phyloP scores from a whole-genome alignment of 2,888 invertebrate genomes.

The Craniophora ligustri region DNA sequence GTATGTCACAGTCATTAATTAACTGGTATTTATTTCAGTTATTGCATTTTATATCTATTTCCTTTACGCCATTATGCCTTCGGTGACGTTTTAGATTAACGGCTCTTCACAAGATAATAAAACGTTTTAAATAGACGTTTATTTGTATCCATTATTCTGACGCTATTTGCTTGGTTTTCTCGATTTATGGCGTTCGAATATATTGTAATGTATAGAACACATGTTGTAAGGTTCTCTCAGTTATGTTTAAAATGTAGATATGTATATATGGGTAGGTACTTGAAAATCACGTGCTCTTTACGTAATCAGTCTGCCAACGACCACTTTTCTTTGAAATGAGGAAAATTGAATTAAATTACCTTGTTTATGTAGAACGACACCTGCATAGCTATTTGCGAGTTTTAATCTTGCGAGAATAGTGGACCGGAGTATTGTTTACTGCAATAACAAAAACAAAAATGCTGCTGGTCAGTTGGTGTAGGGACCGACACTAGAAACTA shows the following conservation, averaged over 20 bases:
- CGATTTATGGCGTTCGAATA: conserved; percentile 21
- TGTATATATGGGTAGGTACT: no score
- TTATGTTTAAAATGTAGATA: no score
- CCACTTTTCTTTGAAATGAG: conserved; percentile 33
- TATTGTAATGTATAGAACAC: no score
- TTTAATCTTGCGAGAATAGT: neutral
- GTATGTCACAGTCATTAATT: no score
- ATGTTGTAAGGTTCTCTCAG: no score
- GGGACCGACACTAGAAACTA: no score
- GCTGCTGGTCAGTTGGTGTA: neutral
- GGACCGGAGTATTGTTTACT: neutral
- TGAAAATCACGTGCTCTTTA: conserved; percentile 4
- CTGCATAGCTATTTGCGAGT: conserved; percentile 14
- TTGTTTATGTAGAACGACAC: conserved; percentile 24
- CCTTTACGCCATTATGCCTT: conserved; percentile 11
- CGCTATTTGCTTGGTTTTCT: conserved; percentile 25
- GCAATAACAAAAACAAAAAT: no score
- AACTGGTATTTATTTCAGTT: no score
- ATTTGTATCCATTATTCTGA: conserved; percentile 10
- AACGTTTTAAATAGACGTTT: conserved; percentile 8
- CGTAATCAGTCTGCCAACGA: neutral
- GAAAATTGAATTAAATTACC: conserved; percentile 37
- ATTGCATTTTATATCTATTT: neutral
- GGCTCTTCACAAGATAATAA: neutral
- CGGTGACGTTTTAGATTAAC: conserved; percentile 4